Percentiles rank a stretch among this genome's conserved stretches.
Evolutionary conservation across 2,888 invertebrate species (phyloP).

Genomic region (Ecdyonurus torrentis): DNA sequence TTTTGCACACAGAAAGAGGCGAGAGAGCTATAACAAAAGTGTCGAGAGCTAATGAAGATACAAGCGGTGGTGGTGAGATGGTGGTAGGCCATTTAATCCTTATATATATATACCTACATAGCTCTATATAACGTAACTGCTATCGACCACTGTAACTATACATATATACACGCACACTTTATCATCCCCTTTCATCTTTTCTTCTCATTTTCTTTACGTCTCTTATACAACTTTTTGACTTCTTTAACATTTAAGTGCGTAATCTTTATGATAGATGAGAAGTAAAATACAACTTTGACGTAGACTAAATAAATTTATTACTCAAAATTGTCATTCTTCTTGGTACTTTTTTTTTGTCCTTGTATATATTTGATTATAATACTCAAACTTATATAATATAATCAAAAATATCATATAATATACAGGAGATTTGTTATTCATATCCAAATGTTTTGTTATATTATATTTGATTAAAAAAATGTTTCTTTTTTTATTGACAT

Average conservation of each 20-base stretch:
- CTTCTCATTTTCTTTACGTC: background rate
- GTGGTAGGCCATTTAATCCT: background rate
- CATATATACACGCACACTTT: no score
- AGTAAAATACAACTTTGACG: background rate
- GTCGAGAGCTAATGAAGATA: background rate
- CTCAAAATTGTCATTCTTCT: background rate
- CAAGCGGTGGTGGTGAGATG: background rate
- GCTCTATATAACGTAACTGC: background rate
- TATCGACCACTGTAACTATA: background rate
- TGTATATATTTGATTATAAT: no score
- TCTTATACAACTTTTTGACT: background rate
- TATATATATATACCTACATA: no score
- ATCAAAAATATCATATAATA: no score
- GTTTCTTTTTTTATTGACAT: no score
- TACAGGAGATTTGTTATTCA: no score
- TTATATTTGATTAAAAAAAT: no score
- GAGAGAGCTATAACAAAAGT: no score
- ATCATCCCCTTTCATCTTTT: background rate
- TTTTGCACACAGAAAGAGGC: no score
- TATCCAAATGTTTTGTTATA: no score
- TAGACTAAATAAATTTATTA: background rate
- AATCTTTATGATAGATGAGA: constrained; percentile 2
- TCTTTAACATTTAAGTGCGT: background rate
- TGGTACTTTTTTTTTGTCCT: no score
- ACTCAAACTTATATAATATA: no score